These are phyloP conservation scores for Parambassis ranga DNA, from an alignment of 2,797 vertebrate species.

Conservation along the genomic window DNA sequence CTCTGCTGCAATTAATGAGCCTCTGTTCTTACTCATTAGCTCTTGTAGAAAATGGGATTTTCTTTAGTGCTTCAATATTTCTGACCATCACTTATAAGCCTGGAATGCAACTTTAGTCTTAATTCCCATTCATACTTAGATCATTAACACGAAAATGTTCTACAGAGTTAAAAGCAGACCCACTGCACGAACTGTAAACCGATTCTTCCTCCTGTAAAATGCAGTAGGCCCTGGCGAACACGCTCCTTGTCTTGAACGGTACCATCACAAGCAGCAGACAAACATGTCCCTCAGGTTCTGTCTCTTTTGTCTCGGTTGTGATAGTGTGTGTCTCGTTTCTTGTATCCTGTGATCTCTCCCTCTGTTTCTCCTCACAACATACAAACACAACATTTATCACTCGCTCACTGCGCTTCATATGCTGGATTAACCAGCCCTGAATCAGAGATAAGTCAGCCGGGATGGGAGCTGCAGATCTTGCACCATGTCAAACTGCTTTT, in stretches of 20 bases:
- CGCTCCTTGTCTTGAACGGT: constrained; percentile 13
- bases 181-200: neutral
- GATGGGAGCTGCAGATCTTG: constrained; percentile 29
- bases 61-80: neutral
- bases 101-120: neutral
- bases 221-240: neutral
- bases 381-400: constrained; percentile 63
- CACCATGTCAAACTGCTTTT: constrained; percentile 36
- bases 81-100: neutral
- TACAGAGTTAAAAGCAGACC: neutral
- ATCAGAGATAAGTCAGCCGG: constrained; percentile 47
- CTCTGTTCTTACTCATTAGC: neutral
- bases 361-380: constrained; percentile 45
- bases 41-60: constrained; percentile 24
- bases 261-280: constrained; percentile 31
- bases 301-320: constrained; percentile 57
- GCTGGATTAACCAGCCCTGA: constrained; percentile 52
- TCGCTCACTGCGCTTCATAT: constrained; percentile 43
- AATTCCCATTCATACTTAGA: neutral
- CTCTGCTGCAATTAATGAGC: constrained; percentile 7
- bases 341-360: constrained; percentile 67
- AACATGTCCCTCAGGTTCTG: constrained; percentile 62
- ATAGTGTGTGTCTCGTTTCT: constrained; percentile 55
- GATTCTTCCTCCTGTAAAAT: neutral
- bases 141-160: neutral